These are phyloP conservation scores for Epinephelus awoara DNA, from an alignment of 2,797 vertebrate species.

Conservation along the genomic window DNA sequence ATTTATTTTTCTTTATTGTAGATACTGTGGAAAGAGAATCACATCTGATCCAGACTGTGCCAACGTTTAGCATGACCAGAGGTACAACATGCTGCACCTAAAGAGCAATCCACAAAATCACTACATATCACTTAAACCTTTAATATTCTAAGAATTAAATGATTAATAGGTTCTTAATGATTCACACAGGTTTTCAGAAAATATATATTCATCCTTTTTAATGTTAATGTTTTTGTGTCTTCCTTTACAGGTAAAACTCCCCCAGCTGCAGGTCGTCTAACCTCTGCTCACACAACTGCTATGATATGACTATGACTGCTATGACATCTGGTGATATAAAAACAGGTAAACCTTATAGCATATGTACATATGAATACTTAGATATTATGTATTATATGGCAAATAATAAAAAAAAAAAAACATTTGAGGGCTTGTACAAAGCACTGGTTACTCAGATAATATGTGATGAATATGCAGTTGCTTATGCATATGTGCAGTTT, in stretches of 20 bases:
- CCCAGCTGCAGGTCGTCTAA: neutral
- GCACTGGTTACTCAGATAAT: too few species aligned
- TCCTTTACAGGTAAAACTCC: neutral
- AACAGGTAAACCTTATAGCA: neutral
- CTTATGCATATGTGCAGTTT: too few species aligned
- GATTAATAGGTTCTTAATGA: too few species aligned
- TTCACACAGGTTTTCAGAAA: too few species aligned
- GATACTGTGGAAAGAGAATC: neutral
- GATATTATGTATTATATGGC: too few species aligned
- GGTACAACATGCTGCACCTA: neutral
- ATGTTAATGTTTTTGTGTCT: neutral
- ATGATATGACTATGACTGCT: too few species aligned
- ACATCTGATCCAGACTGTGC: neutral
- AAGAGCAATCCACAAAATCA: neutral
- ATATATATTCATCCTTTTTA: too few species aligned
- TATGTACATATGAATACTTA: too few species aligned
- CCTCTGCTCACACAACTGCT: neutral
- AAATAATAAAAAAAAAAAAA: too few species aligned
- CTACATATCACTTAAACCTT: neutral
- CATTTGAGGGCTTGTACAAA: too few species aligned
- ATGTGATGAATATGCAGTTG: too few species aligned
- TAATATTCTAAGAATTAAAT: too few species aligned
- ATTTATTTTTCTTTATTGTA: neutral
- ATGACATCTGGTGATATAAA: neutral
- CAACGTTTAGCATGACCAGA: neutral